Conservation (phyloP, 2,113 vertebrate genomes). For the Lophochroa leadbeateri region DNA sequence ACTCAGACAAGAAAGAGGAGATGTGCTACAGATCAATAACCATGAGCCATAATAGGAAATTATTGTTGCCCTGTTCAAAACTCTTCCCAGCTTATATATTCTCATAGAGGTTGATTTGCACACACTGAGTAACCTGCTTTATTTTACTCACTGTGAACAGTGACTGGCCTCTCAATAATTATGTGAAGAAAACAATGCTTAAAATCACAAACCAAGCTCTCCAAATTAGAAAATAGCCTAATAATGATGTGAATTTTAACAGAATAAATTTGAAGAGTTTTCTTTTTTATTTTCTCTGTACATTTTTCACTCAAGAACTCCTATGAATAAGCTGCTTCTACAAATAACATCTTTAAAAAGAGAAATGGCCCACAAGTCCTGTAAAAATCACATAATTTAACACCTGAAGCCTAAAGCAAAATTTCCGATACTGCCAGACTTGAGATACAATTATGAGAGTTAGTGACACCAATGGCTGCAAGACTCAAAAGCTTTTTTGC, state of each 20-base stretch:
- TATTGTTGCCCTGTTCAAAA: background rate
- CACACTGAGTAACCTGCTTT: background rate
- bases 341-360: background rate
- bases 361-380: background rate
- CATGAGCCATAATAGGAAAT: background rate
- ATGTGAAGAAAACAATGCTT: background rate
- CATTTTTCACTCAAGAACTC: background rate
- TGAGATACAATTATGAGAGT: background rate
- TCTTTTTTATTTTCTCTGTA: background rate
- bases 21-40: background rate
- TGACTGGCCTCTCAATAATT: background rate
- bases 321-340: background rate
- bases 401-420: background rate
- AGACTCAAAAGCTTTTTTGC: background rate
- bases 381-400: background rate
- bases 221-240: background rate
- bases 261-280: background rate
- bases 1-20: background rate
- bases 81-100: background rate
- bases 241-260: background rate
- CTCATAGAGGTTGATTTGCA: background rate
- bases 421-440: background rate
- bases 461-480: background rate
- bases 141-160: background rate
- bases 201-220: background rate